Evolutionary conservation across 1,140 invertebrate species (phyloP).

Genomic region (Coenobita brevimanus): DNA sequence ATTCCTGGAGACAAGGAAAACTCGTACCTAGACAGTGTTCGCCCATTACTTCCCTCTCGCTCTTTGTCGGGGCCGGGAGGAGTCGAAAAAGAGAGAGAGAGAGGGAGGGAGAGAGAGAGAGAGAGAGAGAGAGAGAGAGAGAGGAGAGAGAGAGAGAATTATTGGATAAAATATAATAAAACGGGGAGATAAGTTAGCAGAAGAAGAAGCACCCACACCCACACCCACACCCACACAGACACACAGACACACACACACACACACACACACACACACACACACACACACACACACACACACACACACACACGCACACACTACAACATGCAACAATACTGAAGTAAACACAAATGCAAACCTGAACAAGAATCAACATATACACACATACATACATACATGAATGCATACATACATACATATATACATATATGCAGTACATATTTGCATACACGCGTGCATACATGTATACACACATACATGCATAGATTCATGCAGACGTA

Average conservation of each 20-base stretch:
- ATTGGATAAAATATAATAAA: not conserved
- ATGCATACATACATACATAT: too few species aligned
- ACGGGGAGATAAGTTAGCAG: not conserved
- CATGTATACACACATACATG: too few species aligned
- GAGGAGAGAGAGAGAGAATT: not conserved
- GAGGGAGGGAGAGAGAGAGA: not conserved
- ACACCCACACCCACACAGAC: slow-evolving; percentile 28
- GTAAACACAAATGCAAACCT: not conserved
- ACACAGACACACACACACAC: not conserved
- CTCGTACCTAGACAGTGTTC: too few species aligned
- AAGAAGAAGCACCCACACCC: slow-evolving; percentile 30
- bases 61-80: too few species aligned
- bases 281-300: not conserved
- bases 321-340: not conserved
- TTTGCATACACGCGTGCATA: too few species aligned
- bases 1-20: too few species aligned
- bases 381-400: too few species aligned
- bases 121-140: not conserved
- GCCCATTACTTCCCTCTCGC: too few species aligned
- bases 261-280: not conserved
- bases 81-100: not conserved
- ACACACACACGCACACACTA: not conserved
- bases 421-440: too few species aligned
- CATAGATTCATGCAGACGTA: too few species aligned
- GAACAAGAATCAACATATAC: too few species aligned